Evolutionary conservation across 2,113 vertebrate species (phyloP), one percentile per base, ranked within the genome.

Genomic region (Bos indicus): DNA sequence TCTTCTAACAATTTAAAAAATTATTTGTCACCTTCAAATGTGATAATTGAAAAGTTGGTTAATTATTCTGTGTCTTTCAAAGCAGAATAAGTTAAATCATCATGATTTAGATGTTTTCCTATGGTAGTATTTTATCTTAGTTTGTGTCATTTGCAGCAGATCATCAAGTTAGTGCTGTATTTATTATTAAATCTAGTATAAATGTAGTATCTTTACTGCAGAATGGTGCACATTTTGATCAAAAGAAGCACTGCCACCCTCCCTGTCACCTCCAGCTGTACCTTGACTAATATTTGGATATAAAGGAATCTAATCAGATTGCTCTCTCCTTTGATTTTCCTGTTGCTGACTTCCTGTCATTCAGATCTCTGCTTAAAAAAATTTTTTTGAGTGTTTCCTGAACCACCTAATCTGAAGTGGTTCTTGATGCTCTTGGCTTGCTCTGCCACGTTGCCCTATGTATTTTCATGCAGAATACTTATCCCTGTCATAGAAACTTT

Each of bases 41-140:
- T n/a, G 60, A 74, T 92, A 26, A 51, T 59, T 74, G n/a, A 84
- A 93, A 77, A 93, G 28, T 74, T 96, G 43, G 54, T 78, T 86
- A 82, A 48, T 93, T 51, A 43, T 95, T 60, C 25, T 46, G 3
- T 71, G 51, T 56, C n/a, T 64, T 86, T 33, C 56, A 56, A 36
- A 85, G 87, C 78, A 90, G 56, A 59, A 57, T 82, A 82, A 59
- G 15, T 88, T 80, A 80, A 92, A 64, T 89, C 46, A 80, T 90
- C 57, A 71, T 84, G 28, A 87, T 82, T 92, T 88, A 90, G 46
- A 80, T 96, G 56, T 90, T 96, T 93, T 93, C 36, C 48, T 93
- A 7, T 90, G 46, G 28, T 36, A 62, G 30, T 56, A 77, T 90
- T 93, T 92, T 96, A 30, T 88, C 54, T 90, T 56, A 74, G 60